Evolutionary conservation across 2,888 invertebrate species (phyloP), one percentile per base, ranked within the genome.

Genomic region (Acronicta leporina): DNA sequence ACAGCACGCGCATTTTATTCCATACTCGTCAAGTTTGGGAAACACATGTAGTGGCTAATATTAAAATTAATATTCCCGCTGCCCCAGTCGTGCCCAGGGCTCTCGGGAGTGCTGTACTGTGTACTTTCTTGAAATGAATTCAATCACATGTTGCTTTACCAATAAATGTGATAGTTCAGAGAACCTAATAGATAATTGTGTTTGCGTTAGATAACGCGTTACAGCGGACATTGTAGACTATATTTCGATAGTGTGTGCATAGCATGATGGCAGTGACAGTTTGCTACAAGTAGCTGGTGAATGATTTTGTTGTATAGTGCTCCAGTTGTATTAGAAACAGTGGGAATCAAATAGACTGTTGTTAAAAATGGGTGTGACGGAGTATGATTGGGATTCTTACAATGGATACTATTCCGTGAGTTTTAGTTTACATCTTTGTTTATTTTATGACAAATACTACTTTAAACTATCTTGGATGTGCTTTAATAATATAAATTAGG

Each of bases 41-140:
- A 84, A 33, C 89, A 63, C 73, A 75, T 66, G 87, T 72, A 67
- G 88, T 85, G 83, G 88, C 93, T 94, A 94, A 89, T 92, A 93
- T 92, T 94, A 93, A 93, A 93, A 90, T 92, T 90, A 88, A 90
- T 93, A 90, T 89, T 84, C 90, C 87, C 89, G 88, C 87, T 86
- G 90, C 85, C 88, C 91, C 94, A 93, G 94, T 93, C 90, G 89
- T 83, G 89, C 85, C 86, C 86, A 81, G 90, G 84, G 87, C 90
- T 87, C 84, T 86, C 87, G 82, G 82, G 85, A 88, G 89, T 85
- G 82, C 81, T 85, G 90, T 88, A 73, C 85, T 83, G 83, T 80
- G 83, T 42, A 73, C 47, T 76, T 80, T 71, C 57, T 84, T 84
- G 89, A 87, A 75, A 93, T 93, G 92, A 86, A 83, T 84, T 81